Evolutionary conservation across 2,113 vertebrate genomes (phyloP).

Genomic region (Equus quagga): DNA sequence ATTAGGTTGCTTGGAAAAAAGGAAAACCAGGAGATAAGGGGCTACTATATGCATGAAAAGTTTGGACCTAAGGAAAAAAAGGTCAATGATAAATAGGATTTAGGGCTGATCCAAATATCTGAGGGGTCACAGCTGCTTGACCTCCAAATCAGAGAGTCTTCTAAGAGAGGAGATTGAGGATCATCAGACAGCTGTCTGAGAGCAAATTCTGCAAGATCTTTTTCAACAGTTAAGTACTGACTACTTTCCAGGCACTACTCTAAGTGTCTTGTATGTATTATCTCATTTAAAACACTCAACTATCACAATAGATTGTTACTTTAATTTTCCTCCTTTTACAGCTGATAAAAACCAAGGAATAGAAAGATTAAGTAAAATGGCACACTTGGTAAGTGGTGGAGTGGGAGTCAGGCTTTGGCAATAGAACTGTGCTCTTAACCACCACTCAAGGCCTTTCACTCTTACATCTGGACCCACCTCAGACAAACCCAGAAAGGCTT

Average conservation of each 20-base stretch:
- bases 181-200: not conserved
- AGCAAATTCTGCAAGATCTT: conserved; percentile 25
- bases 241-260: not conserved
- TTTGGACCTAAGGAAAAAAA: not conserved
- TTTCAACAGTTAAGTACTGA: not conserved
- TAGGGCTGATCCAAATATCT: not conserved
- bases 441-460: not conserved
- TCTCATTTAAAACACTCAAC: conserved; percentile 34
- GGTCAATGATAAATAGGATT: not conserved
- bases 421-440: not conserved
- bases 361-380: not conserved
- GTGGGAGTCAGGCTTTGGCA: no score
- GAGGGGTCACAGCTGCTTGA: conserved; percentile 47
- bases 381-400: no score
- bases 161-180: not conserved
- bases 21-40: not conserved
- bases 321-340: not conserved
- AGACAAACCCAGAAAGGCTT: not conserved
- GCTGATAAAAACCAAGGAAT: not conserved
- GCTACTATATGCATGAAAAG: not conserved
- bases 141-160: conserved; percentile 45
- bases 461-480: not conserved
- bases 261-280: not conserved
- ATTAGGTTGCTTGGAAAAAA: not conserved
- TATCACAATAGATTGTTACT: not conserved